Base-by-base conservation (phyloP, 2,888 invertebrate species). In the Lithophane leautieri region DNA sequence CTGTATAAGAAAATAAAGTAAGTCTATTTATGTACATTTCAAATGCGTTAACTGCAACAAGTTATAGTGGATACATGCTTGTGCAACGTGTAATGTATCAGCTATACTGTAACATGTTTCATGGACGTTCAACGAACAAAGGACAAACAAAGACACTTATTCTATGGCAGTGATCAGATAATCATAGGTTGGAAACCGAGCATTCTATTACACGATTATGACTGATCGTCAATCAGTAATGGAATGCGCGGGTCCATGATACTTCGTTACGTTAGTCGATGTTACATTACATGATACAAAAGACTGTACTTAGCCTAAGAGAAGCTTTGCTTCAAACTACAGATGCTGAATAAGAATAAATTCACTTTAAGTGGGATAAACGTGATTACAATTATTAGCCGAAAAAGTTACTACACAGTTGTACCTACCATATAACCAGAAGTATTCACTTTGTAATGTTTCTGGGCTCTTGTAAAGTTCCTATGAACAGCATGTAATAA, bases 321-420 rank as follows among this genome's bases (percentile, higher is more conserved):
- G 79, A 86, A 82, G 86, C 85, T 73, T 82, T 73, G 82, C 80
- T 78, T 74, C 84, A 76, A 77, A 68, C 69, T 78, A 82, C 81
- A 74, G 66, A 66, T 70, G 75, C 77, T 73, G 72, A 72, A 76
- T 77, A 79, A 77, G 62, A 77, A 72, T 65, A 79, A 74, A 73
- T 79, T 79, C 78, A 77, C 79, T 84, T 74, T 76, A 70, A 74
- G 79, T 74, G 83, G 80, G 54, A 67, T 75, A 68, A 84, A 79
- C n/a, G 65, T 79, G 76, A 82, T 85, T 82, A 82, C 40, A 61
- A 75, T 83, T 63, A 75, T 79, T 68, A 73, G 58, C 76, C 54
- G 73, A 78, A 78, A 81, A 85, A 63, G 65, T 70, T 70, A 79
- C 72, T 76, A 63, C 28, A 74, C 9, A 50, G n/a, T 56, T 82